These are phyloP conservation scores for Ibidorhyncha struthersii DNA, from an alignment of 2,113 vertebrate genomes.

Conservation along the genomic window DNA sequence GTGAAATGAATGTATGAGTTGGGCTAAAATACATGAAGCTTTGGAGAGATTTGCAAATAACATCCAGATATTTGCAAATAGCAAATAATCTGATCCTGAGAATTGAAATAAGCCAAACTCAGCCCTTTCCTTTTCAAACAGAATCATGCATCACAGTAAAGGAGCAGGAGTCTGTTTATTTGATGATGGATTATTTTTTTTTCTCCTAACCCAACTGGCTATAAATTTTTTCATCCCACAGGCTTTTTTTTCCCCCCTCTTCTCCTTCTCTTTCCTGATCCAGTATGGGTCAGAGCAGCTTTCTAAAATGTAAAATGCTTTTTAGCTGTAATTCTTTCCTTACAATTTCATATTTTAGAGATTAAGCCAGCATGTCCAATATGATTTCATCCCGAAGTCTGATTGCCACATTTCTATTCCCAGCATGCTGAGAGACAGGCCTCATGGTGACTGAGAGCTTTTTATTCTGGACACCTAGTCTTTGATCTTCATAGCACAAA, in stretches of 20 bases:
- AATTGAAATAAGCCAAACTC: background rate
- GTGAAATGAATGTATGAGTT: background rate
- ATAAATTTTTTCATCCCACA: background rate
- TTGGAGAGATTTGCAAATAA: conserved; percentile 31
- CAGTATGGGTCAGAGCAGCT: conserved; percentile 11
- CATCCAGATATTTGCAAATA: conserved; percentile 11
- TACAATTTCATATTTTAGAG: conserved; percentile 53
- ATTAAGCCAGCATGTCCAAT: conserved; percentile 61
- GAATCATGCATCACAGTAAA: background rate
- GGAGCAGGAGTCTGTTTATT: background rate
- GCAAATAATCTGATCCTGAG: conserved; percentile 23
- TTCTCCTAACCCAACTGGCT: background rate
- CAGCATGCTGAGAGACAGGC: background rate
- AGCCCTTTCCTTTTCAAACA: conserved; percentile 15
- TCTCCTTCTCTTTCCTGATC: background rate
- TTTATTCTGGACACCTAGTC: background rate
- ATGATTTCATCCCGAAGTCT: conserved; percentile 54
- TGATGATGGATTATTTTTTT: background rate
- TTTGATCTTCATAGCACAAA: conserved; percentile 34
- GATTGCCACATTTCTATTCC: conserved; percentile 59
- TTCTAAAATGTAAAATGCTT: conserved; percentile 54
- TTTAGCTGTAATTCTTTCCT: conserved; percentile 62
- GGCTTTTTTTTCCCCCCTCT: background rate
- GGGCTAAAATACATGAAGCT: background rate
- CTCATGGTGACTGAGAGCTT: conserved; percentile 23